phyloP scores from a whole-genome alignment of 1,140 invertebrate species.

The Octopus sinensis region DNA sequence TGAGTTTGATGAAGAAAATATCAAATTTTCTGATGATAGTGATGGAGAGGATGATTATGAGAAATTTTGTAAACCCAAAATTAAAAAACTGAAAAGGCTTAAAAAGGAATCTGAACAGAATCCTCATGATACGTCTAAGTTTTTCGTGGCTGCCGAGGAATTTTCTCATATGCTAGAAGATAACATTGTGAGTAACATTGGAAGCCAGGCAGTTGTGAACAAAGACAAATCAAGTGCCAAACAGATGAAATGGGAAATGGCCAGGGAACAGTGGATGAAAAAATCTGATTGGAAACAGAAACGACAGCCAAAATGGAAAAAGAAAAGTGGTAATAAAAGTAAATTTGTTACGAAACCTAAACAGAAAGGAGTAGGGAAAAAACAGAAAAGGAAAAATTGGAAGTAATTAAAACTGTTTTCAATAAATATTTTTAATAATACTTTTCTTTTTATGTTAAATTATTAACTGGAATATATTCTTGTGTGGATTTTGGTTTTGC shows the following conservation, averaged over 20 bases:
- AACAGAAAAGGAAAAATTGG: too few relatives aligned
- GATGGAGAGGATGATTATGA: conserved; percentile 25
- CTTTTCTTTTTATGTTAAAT: too few relatives aligned
- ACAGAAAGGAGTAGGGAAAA: too few relatives aligned
- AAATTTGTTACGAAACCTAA: too few relatives aligned
- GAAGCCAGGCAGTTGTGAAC: not conserved
- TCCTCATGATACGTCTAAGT: not conserved
- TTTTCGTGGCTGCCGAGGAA: not conserved
- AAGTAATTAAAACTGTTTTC: too few relatives aligned
- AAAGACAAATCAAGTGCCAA: conserved; percentile 32
- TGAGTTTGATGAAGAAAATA: conserved; percentile 27
- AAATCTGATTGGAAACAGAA: conserved; percentile 30
- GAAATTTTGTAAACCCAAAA: not conserved
- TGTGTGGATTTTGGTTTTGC: too few relatives aligned
- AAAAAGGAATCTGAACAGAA: not conserved
- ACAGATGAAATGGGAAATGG: conserved; percentile 46
- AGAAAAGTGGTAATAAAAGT: not conserved
- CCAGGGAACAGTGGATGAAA: conserved; percentile 37
- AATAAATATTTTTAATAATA: too few relatives aligned
- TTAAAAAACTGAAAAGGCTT: not conserved
- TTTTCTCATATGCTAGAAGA: not conserved
- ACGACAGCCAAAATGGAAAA: conserved; percentile 11
- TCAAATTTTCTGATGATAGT: conserved; percentile 18
- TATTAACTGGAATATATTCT: too few relatives aligned
- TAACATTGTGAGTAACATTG: not conserved